Evolutionary conservation across 2,888 invertebrate species (phyloP), one percentile per base, ranked within the genome.

Genomic region (Aleiodes leptofemur): DNA sequence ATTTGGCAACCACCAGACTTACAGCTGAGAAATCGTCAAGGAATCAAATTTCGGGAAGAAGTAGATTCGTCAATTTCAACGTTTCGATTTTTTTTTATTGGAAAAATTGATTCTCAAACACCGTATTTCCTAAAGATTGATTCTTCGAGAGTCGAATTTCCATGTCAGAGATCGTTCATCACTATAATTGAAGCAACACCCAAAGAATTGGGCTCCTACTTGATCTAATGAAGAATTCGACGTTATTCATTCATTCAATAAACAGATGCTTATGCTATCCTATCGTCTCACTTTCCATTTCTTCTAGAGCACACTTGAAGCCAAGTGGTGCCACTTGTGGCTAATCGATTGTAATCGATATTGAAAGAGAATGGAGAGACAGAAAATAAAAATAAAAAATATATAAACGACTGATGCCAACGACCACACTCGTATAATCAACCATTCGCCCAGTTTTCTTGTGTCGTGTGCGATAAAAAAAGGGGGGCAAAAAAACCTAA

Each of bases 331-430:
- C 71, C 75, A 75, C 75, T 75, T 72, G 75, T 68, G 68, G 55
- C 71, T 68, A 75, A 75, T 75, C 71, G 71, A 75, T 66, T 71
- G 75, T 72, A 75, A 75, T 75, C 75, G 75, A 75, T 75, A 75
- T 59, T 59, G 29, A 59, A 11, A 70, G 57, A 56, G 70, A 57
- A 34, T 48, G 56, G 48, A 38, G 38, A 56, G 29, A 57, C n/a
- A 38, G 29, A 69, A 31, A 71, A 71, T 6, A 48, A 48, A 69
- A 23, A 55, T 14, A 23, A 23, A 23, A 23, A 23, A 23, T 23
- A 23, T 23, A 43, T 14, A 48, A 64, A 43, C n/a, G 48, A 64
- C 43, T 48, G 38, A 64, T 64, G 64, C 64, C 64, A 64, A 64
- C 48, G 64, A 64, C 64, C 64, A 64, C 64, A 64, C 64, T 43